Conservation (phyloP, 2,113 vertebrate genomes). For the Daboia siamensis region DNA sequence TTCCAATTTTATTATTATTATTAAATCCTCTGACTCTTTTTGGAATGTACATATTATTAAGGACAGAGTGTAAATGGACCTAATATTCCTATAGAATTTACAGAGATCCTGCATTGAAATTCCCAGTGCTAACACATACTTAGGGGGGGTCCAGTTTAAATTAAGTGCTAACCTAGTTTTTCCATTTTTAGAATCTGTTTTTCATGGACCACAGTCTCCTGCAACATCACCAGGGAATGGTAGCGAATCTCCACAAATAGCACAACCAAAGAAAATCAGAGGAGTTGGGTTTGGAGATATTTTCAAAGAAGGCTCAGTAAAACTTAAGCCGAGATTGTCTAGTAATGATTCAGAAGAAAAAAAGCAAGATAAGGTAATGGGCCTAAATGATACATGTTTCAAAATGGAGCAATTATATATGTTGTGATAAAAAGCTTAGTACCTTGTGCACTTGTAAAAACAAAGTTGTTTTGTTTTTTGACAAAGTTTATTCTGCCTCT, state of each 20-base stretch:
- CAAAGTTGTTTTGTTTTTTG: background rate
- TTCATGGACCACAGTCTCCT: slow-evolving; percentile 73
- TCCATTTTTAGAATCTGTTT: slow-evolving; percentile 64
- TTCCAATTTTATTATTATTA: too few relatives aligned
- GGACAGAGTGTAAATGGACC: background rate
- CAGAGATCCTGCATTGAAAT: background rate
- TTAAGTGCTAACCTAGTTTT: background rate
- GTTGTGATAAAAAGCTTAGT: background rate
- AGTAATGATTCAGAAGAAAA: slow-evolving; percentile 82
- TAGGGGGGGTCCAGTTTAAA: background rate
- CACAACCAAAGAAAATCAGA: slow-evolving; percentile 91
- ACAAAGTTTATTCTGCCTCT: background rate
- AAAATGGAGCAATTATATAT: background rate
- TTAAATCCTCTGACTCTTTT: background rate
- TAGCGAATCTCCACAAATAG: slow-evolving; percentile 68
- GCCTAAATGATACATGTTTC: background rate
- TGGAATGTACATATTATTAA: background rate
- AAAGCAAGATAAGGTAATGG: slow-evolving; percentile 80
- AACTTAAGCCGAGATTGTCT: slow-evolving; percentile 79
- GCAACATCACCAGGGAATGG: slow-evolving; percentile 67
- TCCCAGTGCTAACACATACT: background rate
- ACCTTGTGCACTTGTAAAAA: background rate
- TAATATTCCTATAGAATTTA: background rate
- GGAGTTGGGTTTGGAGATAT: slow-evolving; percentile 96
- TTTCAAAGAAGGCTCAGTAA: slow-evolving; percentile 90